These are phyloP conservation scores for Calyptommatus sinebrachiatus DNA, from an alignment of 2,113 vertebrate genomes.

Conservation along the genomic window DNA sequence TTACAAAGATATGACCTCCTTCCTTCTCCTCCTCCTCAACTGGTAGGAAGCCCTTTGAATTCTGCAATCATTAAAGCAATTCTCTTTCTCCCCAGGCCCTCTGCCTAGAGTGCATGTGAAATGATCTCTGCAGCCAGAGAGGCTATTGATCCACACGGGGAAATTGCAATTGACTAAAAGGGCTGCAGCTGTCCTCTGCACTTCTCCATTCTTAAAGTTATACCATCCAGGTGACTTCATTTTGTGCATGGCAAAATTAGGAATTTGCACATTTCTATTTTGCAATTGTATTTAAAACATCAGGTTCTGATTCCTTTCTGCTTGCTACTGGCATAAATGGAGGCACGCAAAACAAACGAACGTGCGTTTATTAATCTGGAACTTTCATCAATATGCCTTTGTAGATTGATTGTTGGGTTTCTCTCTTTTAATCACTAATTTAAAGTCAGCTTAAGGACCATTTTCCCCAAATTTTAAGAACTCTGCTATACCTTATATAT, in stretches of 20 bases:
- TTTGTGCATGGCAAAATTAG: conserved; percentile 48
- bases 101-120: conserved; percentile 67
- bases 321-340: background rate
- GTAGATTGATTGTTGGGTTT: background rate
- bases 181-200: conserved; percentile 64
- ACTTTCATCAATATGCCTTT: background rate
- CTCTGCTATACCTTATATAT: too few relatives aligned
- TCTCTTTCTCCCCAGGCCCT: conserved; percentile 67
- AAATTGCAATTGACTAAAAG: conserved; percentile 81
- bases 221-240: conserved; percentile 67
- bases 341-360: background rate
- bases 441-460: background rate
- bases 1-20: conserved; percentile 18
- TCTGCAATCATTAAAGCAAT: conserved; percentile 75
- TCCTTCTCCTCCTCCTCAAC: conserved; percentile 59
- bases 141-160: conserved; percentile 75
- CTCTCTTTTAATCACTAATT: background rate
- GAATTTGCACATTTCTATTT: conserved; percentile 39
- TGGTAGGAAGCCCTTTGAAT: conserved; percentile 55
- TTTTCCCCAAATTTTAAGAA: background rate
- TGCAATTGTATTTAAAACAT: conserved; percentile 19
- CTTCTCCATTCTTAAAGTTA: conserved; percentile 75
- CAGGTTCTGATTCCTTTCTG: background rate
- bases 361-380: background rate
- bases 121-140: conserved; percentile 70